Base-by-base conservation (phyloP, 1,140 invertebrate species). In the Drosophila fuyamai region DNA sequence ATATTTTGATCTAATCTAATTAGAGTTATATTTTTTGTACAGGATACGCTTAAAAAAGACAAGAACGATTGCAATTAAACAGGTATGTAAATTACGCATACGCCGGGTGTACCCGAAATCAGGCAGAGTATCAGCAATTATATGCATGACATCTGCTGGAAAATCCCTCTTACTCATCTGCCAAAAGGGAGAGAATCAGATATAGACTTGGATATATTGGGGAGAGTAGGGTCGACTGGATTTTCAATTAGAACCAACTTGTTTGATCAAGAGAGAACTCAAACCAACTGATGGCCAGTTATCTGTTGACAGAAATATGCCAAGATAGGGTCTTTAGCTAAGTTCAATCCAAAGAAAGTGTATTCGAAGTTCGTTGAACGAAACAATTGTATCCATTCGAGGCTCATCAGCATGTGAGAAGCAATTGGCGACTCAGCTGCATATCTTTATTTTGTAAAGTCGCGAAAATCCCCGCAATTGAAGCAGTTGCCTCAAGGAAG, bases 81-180 rank as follows among this genome's bases (percentile, higher is more conserved):
- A 16, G 14, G 16, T 12, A 46, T 13, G 36, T 6, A 23, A 40
- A 43, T 41, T n/a, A 35, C 41, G 23, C 55, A 58, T 46, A 44
- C 41, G 46, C 12, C 46, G 7, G 1, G 36, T 10, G 23, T 23
- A 29, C 12, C 58, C 5, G 32, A 8, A 36, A 16, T 29, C 43
- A 36, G n/a, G 13, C 62, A 70, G 74, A 13, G 76, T 59, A 75
- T 59, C 46, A 35, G 46, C 70, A 86, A 81, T 86, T 81, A 79
- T 41, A 72, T 76, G 61, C 63, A 76, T 78, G 63, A 40, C 58
- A 79, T 50, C 59, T 67, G 65, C 43, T 61, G 81, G 82, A 79
- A 86, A 86, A 81, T 76, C 82, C 82, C 82, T 76, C 47, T 76
- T 79, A 79, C 75, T 86, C 82, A 86, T 81, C 82, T 58, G n/a